Conservation (phyloP, 64 coral and sea anemone genomes). For the Montipora efflorescens region DNA sequence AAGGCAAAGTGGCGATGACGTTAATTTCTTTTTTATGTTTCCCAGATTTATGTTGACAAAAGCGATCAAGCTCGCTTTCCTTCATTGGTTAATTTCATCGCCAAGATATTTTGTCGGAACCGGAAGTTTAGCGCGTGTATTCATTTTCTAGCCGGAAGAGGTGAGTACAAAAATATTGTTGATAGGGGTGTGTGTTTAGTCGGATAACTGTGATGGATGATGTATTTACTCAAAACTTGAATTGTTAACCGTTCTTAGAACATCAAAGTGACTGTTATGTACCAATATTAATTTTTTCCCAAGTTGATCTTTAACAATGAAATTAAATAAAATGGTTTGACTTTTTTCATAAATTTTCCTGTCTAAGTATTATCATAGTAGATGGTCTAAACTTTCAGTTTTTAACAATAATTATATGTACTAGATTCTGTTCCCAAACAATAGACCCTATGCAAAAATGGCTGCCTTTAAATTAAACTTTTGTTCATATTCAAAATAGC, state of each 20-base stretch:
- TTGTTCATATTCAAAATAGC: too few relatives aligned
- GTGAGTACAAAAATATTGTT: neutral
- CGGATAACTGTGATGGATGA: too few relatives aligned
- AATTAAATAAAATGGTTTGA: neutral
- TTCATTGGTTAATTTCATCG: neutral
- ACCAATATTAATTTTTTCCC: neutral
- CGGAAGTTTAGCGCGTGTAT: neutral
- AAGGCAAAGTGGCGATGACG: neutral
- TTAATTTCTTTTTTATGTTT: neutral
- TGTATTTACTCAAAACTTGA: too few relatives aligned
- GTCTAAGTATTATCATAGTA: neutral
- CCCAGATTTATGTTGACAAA: neutral
- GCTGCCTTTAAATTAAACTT: too few relatives aligned
- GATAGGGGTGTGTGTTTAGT: neutral
- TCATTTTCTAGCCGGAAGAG: neutral
- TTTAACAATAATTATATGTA: neutral
- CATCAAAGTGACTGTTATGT: neutral
- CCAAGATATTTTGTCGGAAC: neutral
- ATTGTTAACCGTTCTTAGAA: neutral
- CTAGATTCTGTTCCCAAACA: too few relatives aligned
- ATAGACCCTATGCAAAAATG: too few relatives aligned
- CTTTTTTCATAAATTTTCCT: neutral
- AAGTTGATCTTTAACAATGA: neutral
- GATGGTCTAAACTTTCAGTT: neutral
- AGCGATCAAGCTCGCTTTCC: neutral